Evolutionary conservation across 2,888 invertebrate genomes (phyloP), one percentile per base, ranked within the genome.

Genomic region (Andrena bicolor): DNA sequence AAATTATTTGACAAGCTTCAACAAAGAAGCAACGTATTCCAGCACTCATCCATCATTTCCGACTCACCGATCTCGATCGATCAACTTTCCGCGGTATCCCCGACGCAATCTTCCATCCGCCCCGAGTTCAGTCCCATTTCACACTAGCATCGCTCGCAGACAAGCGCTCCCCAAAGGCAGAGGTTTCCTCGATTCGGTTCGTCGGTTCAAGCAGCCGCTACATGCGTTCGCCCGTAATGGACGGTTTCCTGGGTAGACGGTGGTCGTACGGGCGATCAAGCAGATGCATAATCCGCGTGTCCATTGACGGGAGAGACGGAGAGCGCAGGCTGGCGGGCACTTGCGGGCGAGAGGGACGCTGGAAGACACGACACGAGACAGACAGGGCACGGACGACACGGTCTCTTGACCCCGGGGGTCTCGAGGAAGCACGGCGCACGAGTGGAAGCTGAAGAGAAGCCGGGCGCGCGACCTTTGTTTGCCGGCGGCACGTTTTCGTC

Each of bases 231-330:
- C 86, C 83, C 88, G 88, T 92, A 92, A 92, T 92, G 91, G 92
- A 92, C 90, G 86, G 91, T 92, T 92, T 92, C 92, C 92, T 92
- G 92, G 90, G 90, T 80, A 89, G 89, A 85, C 85, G 74, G 60
- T 58, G 85, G 76, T 78, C 79, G 76, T 76, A 65, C 80, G 82
- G 61, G 76, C 83, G 76, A 84, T 69, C 75, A 65, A 76, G 76
- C 76, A 77, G 80, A 80, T 68, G 80, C 80, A 74, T 77, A 77
- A 77, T 76, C 80, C 80, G 77, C 75, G 75, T 77, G 76, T 61
- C 64, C 82, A 82, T 80, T 77, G 74, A 76, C 58, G 60, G 66
- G 51, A 51, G 78, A 58, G 71, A 80, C 26, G 48, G 71, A 71
- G 68, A 72, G 61, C 53, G 69, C 61, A 71, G 41, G 61, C 64